Conservation (phyloP, 2,113 vertebrate species). For the Notechis scutatus region DNA sequence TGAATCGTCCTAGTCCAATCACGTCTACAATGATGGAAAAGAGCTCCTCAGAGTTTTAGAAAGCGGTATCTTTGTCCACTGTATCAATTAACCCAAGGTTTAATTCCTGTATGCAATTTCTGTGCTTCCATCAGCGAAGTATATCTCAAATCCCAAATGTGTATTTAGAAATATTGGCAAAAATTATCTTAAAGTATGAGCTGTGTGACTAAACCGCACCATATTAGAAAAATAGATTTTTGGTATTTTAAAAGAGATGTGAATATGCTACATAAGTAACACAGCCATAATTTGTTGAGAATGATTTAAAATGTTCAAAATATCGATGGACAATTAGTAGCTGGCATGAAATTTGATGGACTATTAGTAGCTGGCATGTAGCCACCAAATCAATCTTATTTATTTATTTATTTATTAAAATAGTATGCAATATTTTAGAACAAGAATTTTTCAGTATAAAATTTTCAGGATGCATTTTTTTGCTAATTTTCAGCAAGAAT, state of each 20-base stretch:
- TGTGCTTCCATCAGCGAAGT: neutral
- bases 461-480: neutral
- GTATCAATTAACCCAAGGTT: neutral
- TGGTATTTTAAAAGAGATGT: neutral
- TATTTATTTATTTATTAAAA: neutral
- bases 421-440: neutral
- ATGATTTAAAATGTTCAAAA: neutral
- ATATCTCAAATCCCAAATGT: neutral
- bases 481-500: neutral
- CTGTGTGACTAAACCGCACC: neutral
- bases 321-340: neutral
- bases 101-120: neutral
- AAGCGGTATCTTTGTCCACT: neutral
- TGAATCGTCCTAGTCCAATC: neutral
- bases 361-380: neutral
- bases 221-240: neutral
- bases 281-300: neutral
- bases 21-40: neutral
- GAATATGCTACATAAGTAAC: neutral
- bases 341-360: neutral
- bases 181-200: neutral
- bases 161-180: neutral
- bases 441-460: neutral
- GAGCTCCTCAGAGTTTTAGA: neutral
- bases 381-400: neutral